Evolutionary conservation across 2,797 vertebrate genomes (phyloP).

Genomic region (Molossus alvarezi): DNA sequence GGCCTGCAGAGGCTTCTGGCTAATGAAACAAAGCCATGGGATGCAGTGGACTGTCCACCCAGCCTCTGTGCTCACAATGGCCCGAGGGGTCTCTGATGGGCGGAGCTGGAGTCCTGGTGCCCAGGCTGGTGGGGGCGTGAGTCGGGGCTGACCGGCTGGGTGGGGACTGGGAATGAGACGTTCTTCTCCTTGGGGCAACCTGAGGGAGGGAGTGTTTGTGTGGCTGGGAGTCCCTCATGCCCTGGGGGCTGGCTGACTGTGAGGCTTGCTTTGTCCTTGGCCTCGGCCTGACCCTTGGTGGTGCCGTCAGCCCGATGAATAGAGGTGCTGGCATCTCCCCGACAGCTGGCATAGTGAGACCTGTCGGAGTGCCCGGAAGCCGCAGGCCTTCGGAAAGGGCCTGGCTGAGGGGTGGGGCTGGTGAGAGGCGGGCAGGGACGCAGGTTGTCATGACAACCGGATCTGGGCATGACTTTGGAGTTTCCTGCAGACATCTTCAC

Average conservation of each 20-base stretch:
- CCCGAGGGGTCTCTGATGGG: slow-evolving; percentile 74
- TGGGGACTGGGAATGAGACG: background rate
- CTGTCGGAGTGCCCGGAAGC: background rate
- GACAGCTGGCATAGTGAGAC: background rate
- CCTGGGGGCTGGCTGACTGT: slow-evolving; percentile 45
- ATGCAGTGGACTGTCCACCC: slow-evolving; percentile 83
- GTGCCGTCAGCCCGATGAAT: background rate
- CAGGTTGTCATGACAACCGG: background rate
- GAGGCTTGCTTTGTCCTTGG: background rate
- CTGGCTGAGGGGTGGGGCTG: background rate
- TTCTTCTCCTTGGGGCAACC: background rate
- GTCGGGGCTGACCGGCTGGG: slow-evolving; percentile 77
- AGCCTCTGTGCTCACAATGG: slow-evolving; percentile 82
- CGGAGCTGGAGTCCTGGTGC: slow-evolving; percentile 68
- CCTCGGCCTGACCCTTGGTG: slow-evolving; percentile 48
- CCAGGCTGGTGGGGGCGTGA: slow-evolving; percentile 75
- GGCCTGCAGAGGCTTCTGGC: slow-evolving; percentile 64
- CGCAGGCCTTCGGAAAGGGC: background rate
- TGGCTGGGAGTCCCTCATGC: background rate
- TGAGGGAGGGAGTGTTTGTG: background rate
- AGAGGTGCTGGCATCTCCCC: background rate
- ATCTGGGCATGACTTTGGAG: background rate
- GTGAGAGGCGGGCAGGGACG: background rate
- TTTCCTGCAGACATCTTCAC: background rate
- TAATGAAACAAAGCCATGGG: slow-evolving; percentile 86